Base-by-base conservation (phyloP, 1,140 invertebrate genomes). In the Bombus vancouverensis region DNA sequence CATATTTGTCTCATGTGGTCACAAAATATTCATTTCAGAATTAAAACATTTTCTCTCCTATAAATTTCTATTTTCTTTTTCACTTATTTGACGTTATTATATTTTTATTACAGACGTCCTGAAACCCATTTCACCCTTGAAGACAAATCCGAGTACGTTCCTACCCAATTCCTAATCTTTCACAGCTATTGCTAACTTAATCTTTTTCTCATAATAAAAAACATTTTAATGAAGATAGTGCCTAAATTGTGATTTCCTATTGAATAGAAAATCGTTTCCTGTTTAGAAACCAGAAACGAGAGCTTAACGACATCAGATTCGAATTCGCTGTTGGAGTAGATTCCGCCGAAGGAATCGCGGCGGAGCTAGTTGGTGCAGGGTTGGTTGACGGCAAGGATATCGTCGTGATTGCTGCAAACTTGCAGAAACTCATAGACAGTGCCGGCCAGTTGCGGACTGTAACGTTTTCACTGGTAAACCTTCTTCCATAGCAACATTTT, bases 261-360 rank as follows among this genome's bases (percentile, higher is more conserved):
- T 10, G 39, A 74, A 39, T 15, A 47, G 3, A 53, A 2, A 3
- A 25, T 22, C 4, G 39, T 82, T 70, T 12, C 39, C 62, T 32
- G 94, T 96, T 85, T 89, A 97, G 98, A 89, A 99, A 99, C 95
- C 96, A 97, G 68, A 97, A 97, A 89, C 96, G 97, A 82, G 99
- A 99, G 95, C 95, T 99, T 62, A 99, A 99, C 95, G 99, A 99
- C 93, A 99, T 99, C 88, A 97, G 98, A 90, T 99, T 99, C 95
- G 98, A 99, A 94, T 99, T 98, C 94, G 97, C 97, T 8, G 97
- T 98, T 25, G 98, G 98, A 5, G 97, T 98, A 95, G 99, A 99
- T 94, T 98, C 98, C 0, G 97, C 98, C 0, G 98, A 99, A 95
- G 98, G 98, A 70, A 99, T 99, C 82, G 98, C 99, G 8, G 96